These are phyloP conservation scores for Urocynchramus pylzowi DNA, from an alignment of 2,113 vertebrate genomes.

Conservation along the genomic window DNA sequence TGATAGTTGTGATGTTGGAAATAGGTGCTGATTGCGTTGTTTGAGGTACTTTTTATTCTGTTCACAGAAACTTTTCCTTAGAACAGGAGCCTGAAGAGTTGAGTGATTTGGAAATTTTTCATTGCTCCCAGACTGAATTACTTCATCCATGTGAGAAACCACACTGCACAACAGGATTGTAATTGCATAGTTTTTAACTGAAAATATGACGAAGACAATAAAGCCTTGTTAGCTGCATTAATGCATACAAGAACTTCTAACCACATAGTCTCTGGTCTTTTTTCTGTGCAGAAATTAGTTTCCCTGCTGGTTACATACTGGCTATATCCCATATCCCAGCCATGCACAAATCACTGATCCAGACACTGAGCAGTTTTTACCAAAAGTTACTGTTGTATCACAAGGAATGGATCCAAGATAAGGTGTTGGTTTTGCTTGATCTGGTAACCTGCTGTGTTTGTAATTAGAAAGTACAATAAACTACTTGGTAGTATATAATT, in stretches of 20 bases:
- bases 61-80: neutral
- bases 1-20: neutral
- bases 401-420: neutral
- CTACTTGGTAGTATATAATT: neutral
- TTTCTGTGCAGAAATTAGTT: neutral
- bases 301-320: neutral
- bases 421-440: neutral
- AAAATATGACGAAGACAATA: conserved; percentile 83
- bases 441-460: neutral
- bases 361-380: neutral
- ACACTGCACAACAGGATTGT: conserved; percentile 71
- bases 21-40: neutral
- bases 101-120: conserved; percentile 76
- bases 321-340: neutral
- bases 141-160: conserved; percentile 85
- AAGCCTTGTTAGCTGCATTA: conserved; percentile 84
- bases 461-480: neutral
- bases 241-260: conserved; percentile 75
- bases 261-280: neutral
- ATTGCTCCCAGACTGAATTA: conserved; percentile 75
- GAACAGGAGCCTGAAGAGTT: conserved; percentile 77
- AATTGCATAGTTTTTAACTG: conserved; percentile 80
- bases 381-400: neutral
- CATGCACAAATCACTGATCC: neutral
- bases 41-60: neutral